Evolutionary conservation across 2,888 invertebrate genomes (phyloP), one percentile per base, ranked within the genome.

Genomic region (Lasius fuliginosus): DNA sequence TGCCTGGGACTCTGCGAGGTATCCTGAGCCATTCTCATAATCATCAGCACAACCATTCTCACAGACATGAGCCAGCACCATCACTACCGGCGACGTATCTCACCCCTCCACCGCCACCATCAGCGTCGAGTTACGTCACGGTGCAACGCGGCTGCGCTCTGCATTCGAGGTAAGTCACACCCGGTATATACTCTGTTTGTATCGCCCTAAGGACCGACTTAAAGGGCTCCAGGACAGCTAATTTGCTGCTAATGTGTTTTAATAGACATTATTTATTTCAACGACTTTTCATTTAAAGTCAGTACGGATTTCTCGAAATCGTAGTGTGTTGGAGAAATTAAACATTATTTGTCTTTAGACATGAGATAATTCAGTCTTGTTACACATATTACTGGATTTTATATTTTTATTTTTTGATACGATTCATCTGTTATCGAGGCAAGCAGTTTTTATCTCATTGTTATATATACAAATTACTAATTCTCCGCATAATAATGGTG

Each of bases 121-220:
- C 92, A 86, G 89, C 91, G 76, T 87, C 93, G 84, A 91, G 84
- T 89, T 92, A 90, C 87, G 84, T 90, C 86, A 90, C 91, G 84
- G 90, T 90, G 90, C 90, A 92, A 87, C 92, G 90, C 89, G 89
- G 91, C 90, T 94, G 93, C 90, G 92, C 90, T 87, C 89, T 93
- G 79, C 94, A 93, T 89, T 87, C 93, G 85, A 92, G 94, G 94
- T 94, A 85, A 93, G 92, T 92, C 65, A 42, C 76, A 82, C 65
- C 77, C 62, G 42, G 67, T 68, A 67, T 67, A 30, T 53, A 1
- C 27, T 49, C 9, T 15, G 53, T 42, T 49, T 62, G 33, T n/a
- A 40, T 62, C 82, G n/a, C 9, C 42, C 56, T 53, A 9, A 11
- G n/a, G 18, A 65, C n/a, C 1, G 42, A 27, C 15, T 8, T 9